Evolutionary conservation across 2,888 invertebrate species (phyloP), one percentile per base, ranked within the genome.

Genomic region (Troides aeacus): DNA sequence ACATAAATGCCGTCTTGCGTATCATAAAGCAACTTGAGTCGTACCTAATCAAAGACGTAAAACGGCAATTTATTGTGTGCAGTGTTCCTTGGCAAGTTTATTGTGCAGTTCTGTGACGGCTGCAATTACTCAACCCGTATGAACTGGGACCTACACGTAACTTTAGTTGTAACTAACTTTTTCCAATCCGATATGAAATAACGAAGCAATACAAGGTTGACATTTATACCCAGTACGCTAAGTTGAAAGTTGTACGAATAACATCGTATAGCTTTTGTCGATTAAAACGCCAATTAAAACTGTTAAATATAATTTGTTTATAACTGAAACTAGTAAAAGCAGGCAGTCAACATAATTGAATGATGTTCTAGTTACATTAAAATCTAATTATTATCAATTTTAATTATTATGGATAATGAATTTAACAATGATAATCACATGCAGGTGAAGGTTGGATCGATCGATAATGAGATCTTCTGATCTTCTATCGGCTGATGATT

Each of bases 1-100:
- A 77, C 78, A 77, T 80, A 79, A 79, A 80, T 78, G 77, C 78
- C 72, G 61, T 77, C 76, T 77, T 73, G 79, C 78, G 79, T 82
- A 82, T 83, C 84, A 83, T 80, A 82, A 78, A 79, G 92, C 86
- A 92, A 92, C 89, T 79, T 81, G 91, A 92, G 87, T 83, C 77
- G 75, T 72, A 76, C 85, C 89, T 89, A 91, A 92, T 92, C 90
- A 92, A 89, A 90, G 86, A 87, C 85, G 85, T 88, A 88, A 89
- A 89, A 88, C 86, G 84, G 83, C 83, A 89, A 88, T 90, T 90
- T 91, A 91, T 89, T 89, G 89, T 88, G 86, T 85, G 87, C 87
- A 86, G 79, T 88, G 86, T 87, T 81, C 86, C 89, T 80, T 88
- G 79, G 83, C 80, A 83, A 86, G 88, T 90, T 88, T 90, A 92